Evolutionary conservation across 2,797 vertebrate species (phyloP), one percentile per base, ranked within the genome.

Genomic region (Diplodus puntazzo): DNA sequence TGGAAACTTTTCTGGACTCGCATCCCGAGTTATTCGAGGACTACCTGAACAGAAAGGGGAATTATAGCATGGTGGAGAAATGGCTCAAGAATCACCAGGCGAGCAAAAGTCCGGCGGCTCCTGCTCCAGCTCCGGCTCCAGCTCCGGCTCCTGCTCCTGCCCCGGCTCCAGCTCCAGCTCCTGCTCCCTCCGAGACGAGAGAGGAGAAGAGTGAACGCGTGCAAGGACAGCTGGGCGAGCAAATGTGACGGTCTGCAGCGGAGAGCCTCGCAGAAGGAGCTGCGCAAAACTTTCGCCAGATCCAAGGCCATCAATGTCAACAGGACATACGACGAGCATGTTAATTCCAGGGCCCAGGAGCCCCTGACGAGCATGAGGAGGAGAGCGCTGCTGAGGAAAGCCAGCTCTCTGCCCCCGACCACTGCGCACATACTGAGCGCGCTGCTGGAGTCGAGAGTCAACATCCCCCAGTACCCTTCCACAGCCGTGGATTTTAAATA

Each of bases 351-450:
- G 84, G 96, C 96, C 9, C 97, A 98, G 94, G 98, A 99, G 91
- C 97, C 98, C 20, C 95, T 99, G 89, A 98, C 95, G 77, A 98
- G 97, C 91, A 97, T 97, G 92, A 93, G 98, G 90, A 94, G 98
- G 72, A 95, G 98, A 91, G 98, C 98, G 0, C 94, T 99, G 85
- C 95, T 99, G 84, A 95, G 98, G 81, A 99, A 99, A 87, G 98
- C 98, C 78, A 99, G 98, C 93, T 99, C 98, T 27, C 91, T 99
- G 82, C 98, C 98, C 7, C 98, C 98, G 52, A 98, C 97, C 85
- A 98, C 98, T 20, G 97, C 97, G 48, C 98, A 98, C 94, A 98
- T 99, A 79, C 96, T 99, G 83, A 99, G 98, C 90, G 98, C 98
- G 4, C 95, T 99, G 86, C 95, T 99, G 82, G 98, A 99, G 93